These are phyloP conservation scores for Sebastes matsubarae DNA, from an alignment of 2,797 vertebrate genomes.

Conservation along the genomic window DNA sequence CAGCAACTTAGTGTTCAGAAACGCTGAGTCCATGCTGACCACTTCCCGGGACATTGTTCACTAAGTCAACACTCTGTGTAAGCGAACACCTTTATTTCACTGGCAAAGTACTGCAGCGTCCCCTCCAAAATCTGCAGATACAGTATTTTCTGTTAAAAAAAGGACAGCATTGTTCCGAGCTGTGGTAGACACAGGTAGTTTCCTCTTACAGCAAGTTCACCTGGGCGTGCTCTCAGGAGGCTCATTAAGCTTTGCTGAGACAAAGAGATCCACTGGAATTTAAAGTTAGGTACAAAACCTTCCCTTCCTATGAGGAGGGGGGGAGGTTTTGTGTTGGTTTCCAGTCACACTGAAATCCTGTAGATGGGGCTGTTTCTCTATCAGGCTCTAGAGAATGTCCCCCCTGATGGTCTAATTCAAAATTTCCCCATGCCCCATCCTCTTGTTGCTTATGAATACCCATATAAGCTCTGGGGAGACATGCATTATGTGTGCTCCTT, in stretches of 20 bases:
- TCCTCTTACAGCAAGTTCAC: conserved; percentile 66
- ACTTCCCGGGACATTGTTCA: conserved; percentile 54
- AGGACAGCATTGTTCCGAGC: conserved; percentile 57
- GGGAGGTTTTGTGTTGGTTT: neutral
- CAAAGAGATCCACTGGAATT: conserved; percentile 60
- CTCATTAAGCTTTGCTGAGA: conserved; percentile 72
- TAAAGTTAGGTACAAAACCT: conserved; percentile 40
- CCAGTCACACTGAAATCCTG: conserved; percentile 36
- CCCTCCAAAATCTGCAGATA: conserved; percentile 65
- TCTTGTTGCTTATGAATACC: conserved; percentile 51
- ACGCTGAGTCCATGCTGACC: conserved; percentile 67
- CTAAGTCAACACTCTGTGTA: conserved; percentile 54
- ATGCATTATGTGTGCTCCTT: conserved; percentile 26
- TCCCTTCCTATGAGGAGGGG: neutral
- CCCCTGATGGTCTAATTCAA: conserved; percentile 3
- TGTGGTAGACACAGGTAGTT: conserved; percentile 61
- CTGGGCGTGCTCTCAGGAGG: conserved; percentile 58
- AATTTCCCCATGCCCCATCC: conserved; percentile 19
- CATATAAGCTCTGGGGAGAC: conserved; percentile 19
- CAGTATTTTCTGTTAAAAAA: conserved; percentile 49
- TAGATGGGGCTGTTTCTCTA: conserved; percentile 78
- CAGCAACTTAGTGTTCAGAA: conserved; percentile 39
- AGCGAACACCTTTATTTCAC: conserved; percentile 61
- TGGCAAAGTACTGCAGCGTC: conserved; percentile 54
- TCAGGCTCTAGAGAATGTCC: conserved; percentile 4